phyloP scores from a whole-genome alignment of 2,888 invertebrate genomes.

The Athrips mouffetella region DNA sequence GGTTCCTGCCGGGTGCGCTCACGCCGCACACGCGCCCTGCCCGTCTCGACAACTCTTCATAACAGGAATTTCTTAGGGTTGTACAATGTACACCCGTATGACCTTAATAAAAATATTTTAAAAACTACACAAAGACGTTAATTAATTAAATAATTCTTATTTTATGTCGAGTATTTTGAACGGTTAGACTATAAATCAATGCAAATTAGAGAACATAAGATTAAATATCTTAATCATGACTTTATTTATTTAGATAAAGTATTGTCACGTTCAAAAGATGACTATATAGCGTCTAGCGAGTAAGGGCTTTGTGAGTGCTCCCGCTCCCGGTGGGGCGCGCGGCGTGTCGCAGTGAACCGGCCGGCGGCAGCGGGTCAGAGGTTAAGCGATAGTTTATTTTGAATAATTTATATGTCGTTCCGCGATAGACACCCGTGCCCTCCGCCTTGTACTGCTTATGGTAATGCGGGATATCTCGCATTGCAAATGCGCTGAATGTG shows the following conservation, averaged over 20 bases:
- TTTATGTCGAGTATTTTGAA: no score
- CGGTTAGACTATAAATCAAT: background rate
- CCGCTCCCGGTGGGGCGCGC: background rate
- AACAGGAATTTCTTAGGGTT: constrained; percentile 50
- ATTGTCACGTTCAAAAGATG: background rate
- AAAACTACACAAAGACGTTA: no score
- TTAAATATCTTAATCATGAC: background rate
- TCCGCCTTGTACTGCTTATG: constrained; percentile 76
- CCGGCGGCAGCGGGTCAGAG: constrained; percentile 56
- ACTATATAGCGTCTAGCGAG: background rate
- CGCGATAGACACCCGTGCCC: constrained; percentile 74
- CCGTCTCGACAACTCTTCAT: constrained; percentile 38
- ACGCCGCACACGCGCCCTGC: constrained; percentile 29
- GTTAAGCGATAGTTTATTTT: constrained; percentile 79
- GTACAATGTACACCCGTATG: no score
- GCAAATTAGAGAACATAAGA: background rate
- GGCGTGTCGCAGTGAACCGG: constrained; percentile 25
- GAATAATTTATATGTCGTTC: constrained; percentile 78
- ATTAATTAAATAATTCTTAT: no score
- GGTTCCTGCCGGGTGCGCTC: constrained; percentile 61
- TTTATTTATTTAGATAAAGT: background rate
- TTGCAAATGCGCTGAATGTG: constrained; percentile 77
- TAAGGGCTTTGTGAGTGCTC: no score
- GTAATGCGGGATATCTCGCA: constrained; percentile 76
- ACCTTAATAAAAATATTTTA: no score